Base-by-base conservation (phyloP, 2,888 invertebrate species). In the Erebia ligea region DNA sequence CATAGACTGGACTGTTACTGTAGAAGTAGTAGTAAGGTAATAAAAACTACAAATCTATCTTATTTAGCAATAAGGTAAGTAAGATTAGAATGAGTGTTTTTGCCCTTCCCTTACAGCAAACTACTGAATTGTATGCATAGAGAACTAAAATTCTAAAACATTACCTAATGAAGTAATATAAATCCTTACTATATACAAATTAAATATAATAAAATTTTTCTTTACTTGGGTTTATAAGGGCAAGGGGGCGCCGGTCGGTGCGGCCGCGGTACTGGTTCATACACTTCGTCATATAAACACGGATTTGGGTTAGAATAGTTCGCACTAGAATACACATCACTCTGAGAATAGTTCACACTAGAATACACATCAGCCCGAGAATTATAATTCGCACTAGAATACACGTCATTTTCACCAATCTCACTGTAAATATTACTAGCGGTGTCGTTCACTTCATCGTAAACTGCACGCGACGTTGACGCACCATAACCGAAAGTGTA, bases 191-290 rank as follows among this genome's bases (percentile, higher is more conserved):
- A 57, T 21, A 17, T 45, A 19, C 61, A 45, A 42, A 42, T 17
- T 52, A 10, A 34, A 34, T 58, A 58, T 15, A 10, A 34, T 42
- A 42, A 17, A 42, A 17, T 42, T 8, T 40, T 40, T 4, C 17
- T 21, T 64, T 65, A 72, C 63, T 71, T 71, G 11, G 73, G 73
- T 42, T 67, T 54, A 56, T 69, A 80, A 0, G 95, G 95, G 45
- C 94, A 93, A 34, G 95, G 90, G 0, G 95, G 95, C 0, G 95
- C 95, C 4, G 95, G 95, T 0, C 95, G 88, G 79, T 95, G 95
- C 3, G 95, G 95, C 0, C 95, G 84, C n/a, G 92, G 89, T 10
- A 81, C 71, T 0, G 84, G 70, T 6, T 87, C 87, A 42, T 83
- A 89, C 71, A 94, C 94, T 54, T 91, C 92, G 73, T 94, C 94